These are phyloP conservation scores for Saturnia japonica DNA, from an alignment of 2,888 invertebrate species.

Conservation along the genomic window DNA sequence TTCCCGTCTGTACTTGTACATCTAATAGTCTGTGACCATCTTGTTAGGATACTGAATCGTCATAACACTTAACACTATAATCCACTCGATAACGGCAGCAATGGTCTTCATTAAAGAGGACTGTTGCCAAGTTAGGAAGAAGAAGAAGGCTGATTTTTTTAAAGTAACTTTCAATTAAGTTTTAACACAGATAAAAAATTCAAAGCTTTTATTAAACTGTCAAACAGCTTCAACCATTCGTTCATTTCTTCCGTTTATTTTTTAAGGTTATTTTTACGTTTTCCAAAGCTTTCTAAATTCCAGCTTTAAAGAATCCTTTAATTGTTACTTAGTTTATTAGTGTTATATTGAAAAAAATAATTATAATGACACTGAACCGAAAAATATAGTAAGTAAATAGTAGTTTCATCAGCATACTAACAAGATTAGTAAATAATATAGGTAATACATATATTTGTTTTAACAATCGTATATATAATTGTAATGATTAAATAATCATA, in stretches of 20 bases:
- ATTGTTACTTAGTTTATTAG: neutral
- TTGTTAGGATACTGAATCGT: too few species aligned
- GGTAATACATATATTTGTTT: neutral
- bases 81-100: too few species aligned
- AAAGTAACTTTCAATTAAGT: too few species aligned
- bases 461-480: neutral
- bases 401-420: neutral
- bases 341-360: neutral
- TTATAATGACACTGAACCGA: neutral
- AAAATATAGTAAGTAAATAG: neutral
- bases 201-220: neutral
- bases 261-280: slow-evolving; percentile 1
- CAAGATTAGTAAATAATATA: neutral
- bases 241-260: neutral
- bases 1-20: too few species aligned
- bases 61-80: too few species aligned
- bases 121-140: too few species aligned
- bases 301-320: neutral
- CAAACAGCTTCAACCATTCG: slow-evolving; percentile 2
- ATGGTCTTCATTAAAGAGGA: too few species aligned
- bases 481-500: neutral
- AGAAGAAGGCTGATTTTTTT: too few species aligned
- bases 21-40: too few species aligned
- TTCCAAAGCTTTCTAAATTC: neutral
- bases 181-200: neutral